phyloP scores from a whole-genome alignment of 1,140 invertebrate genomes.

The Lepidotrigona ventralis region DNA sequence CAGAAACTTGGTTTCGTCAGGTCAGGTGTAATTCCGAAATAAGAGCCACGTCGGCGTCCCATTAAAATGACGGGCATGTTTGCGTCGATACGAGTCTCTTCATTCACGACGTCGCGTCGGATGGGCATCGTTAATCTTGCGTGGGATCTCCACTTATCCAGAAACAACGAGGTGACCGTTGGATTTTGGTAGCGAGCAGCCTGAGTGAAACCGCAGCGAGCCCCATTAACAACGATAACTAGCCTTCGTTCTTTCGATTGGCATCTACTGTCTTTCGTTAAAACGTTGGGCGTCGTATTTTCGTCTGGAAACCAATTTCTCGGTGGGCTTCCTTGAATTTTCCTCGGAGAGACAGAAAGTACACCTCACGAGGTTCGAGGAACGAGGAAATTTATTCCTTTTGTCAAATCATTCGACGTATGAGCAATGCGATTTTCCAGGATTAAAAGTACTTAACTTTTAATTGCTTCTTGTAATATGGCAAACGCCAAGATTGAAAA shows the following conservation, averaged over 20 bases:
- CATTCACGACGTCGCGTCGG: slow-evolving; percentile 21
- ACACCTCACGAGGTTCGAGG: neutral
- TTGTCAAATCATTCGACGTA: too few species aligned
- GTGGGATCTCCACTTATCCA: slow-evolving; percentile 36
- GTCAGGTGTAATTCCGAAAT: slow-evolving; percentile 56
- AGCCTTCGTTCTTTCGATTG: slow-evolving; percentile 34
- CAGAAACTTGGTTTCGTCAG: slow-evolving; percentile 17
- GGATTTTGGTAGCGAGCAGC: slow-evolving; percentile 37
- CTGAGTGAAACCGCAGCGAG: slow-evolving; percentile 36
- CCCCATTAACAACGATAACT: slow-evolving; percentile 64
- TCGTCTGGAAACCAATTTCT: neutral
- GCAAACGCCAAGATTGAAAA: neutral
- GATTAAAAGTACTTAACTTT: too few species aligned
- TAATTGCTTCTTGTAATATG: too few species aligned
- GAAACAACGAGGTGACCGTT: slow-evolving; percentile 30
- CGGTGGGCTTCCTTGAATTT: neutral
- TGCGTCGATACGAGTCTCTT: slow-evolving; percentile 39
- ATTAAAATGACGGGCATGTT: slow-evolving; percentile 61
- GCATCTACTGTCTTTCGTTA: slow-evolving; percentile 54
- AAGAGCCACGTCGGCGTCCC: slow-evolving; percentile 54
- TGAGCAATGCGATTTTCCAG: too few species aligned
- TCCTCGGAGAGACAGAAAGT: neutral
- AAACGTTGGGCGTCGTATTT: slow-evolving; percentile 31
- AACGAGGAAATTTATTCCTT: too few species aligned
- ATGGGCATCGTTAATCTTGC: slow-evolving; percentile 56